phyloP scores from a whole-genome alignment of 2,113 vertebrate species.

The Aythya baeri region DNA sequence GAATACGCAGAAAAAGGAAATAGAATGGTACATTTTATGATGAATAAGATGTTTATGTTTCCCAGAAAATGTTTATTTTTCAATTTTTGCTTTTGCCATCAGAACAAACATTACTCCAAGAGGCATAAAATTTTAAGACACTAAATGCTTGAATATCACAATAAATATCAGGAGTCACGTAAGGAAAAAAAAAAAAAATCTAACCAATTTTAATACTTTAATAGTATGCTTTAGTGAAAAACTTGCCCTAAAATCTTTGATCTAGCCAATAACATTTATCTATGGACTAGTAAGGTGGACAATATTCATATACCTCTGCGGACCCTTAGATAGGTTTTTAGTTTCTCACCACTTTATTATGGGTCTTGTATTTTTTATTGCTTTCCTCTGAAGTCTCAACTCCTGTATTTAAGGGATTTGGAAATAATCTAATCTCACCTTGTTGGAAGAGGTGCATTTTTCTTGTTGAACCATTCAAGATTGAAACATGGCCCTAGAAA shows the following conservation, averaged over 20 bases:
- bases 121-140: background rate
- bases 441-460: background rate
- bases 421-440: background rate
- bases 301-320: background rate
- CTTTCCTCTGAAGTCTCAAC: background rate
- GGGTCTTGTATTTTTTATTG: background rate
- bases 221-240: background rate
- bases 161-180: background rate
- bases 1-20: background rate
- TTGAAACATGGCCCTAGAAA: background rate
- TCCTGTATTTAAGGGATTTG: background rate
- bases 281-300: background rate
- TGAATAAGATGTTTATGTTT: background rate
- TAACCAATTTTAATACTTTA: background rate
- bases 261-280: background rate
- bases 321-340: background rate
- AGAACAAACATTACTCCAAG: background rate
- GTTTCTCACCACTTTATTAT: background rate
- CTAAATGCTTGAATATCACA: background rate
- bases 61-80: background rate
- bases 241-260: background rate
- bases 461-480: background rate
- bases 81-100: background rate
- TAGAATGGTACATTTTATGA: background rate
- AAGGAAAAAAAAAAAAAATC: background rate